Base-by-base conservation (phyloP, 2,113 vertebrate species). In the Entomyzon cyanotis region DNA sequence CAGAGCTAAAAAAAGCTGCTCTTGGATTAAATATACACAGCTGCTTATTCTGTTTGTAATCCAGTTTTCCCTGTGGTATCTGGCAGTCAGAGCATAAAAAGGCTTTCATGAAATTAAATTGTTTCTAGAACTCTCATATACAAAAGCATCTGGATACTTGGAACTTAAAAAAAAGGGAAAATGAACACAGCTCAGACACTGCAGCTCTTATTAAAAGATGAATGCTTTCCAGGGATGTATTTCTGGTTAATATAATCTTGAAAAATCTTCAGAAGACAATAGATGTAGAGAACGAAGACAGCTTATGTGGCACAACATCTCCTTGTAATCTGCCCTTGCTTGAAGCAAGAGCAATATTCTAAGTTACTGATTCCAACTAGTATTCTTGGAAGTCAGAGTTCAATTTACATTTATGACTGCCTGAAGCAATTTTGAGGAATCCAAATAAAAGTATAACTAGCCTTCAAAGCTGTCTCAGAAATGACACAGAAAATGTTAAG, bases 1-100 rank as follows among this genome's bases (percentile, higher is more conserved):
- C 76, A 42, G 68, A 93, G 52, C 33, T 89, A 69, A 88, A 28
- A 84, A 85, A 53, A 47, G 7, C 41, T 50, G 12, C 35, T 71
- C 11, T 89, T 77, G 53, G 41, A 78, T 94, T 95, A 84, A 95
- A 89, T 65, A 69, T 18, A 52, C 25, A 46, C 84, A 95, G 65
- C 53, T 94, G 59, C n/a, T 94, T 79, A 68, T 62, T 79, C 65
- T 95, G 86, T 83, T 88, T 93, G 77, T 65, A 87, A 89, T 69
- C 70, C 42, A 53, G 67, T 80, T 95, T 87, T 62, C 44, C 31
- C 41, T 79, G 35, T 76, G 59, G 63, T 93, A 93, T 69, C 75
- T 87, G 87, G 59, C 74, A 95, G 37, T 50, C 63, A 85, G 64
- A 86, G 50, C 30, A 90, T 39, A 64, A 91, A 77, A 86, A 70